phyloP scores from a whole-genome alignment of 2,113 vertebrate genomes.

The Tetraodon nigroviridis region DNA sequence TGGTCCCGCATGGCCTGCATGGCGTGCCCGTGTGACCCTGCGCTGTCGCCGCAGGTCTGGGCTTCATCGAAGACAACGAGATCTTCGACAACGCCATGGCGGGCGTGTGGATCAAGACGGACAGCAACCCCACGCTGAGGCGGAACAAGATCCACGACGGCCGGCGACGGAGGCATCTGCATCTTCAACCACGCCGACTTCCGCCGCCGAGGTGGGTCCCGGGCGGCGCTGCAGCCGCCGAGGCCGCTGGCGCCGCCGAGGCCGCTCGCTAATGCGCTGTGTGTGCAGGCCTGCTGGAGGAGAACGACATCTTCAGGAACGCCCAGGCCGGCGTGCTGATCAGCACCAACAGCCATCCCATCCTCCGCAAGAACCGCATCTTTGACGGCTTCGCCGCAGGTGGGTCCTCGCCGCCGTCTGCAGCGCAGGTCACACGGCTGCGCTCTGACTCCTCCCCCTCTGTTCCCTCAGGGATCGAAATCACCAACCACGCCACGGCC shows the following conservation, averaged over 20 bases:
- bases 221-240: no score
- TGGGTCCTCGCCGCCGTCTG: slow-evolving; percentile 51
- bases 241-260: neutral
- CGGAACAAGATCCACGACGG: slow-evolving; percentile 99
- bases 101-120: slow-evolving; percentile 99
- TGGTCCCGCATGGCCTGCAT: neutral
- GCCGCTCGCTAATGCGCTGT: no score
- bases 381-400: slow-evolving; percentile 99
- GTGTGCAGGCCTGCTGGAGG: slow-evolving; percentile 87
- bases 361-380: slow-evolving; percentile 97
- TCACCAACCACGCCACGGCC: slow-evolving; percentile 98
- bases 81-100: slow-evolving; percentile 99
- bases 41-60: slow-evolving; percentile 78
- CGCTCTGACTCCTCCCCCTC: neutral
- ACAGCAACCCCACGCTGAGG: slow-evolving; percentile 97
- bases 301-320: slow-evolving; percentile 99
- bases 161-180: slow-evolving; percentile 97
- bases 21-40: neutral
- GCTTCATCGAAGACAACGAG: slow-evolving; percentile 99
- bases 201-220: slow-evolving; percentile 86
- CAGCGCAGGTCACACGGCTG: neutral
- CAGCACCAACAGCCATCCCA: slow-evolving; percentile 97
- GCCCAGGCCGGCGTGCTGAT: slow-evolving; percentile 98
- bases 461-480: slow-evolving; percentile 89
- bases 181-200: slow-evolving; percentile 99